Evolutionary conservation across 2,797 vertebrate genomes (phyloP), one percentile per base, ranked within the genome.

Genomic region (Cynodonichthys magdalenae): DNA sequence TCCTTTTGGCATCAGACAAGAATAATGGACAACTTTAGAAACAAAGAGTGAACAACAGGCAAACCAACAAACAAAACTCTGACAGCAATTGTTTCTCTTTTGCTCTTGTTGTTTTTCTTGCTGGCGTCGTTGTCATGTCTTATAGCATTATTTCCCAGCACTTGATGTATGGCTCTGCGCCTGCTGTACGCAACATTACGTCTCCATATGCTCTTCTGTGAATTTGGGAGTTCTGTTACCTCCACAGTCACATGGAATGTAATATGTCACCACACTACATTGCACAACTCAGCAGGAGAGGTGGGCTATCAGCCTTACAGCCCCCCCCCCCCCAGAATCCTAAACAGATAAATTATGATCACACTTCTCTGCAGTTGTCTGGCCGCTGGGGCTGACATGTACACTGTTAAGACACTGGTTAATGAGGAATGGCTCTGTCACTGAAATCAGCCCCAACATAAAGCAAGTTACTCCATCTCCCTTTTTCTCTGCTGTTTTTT

Each of bases 331-430:
- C 52, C 72, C 29, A 58, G 77, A 86, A 71, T 85, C 84, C 75
- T 83, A 80, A 87, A 88, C 53, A 86, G 88, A 89, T 92, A 81
- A 90, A 90, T 87, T 86, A 88, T 84, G 75, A 88, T 88, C 79
- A 66, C 75, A 73, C 82, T 76, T 56, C 69, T 70, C 68, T 82
- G 80, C 75, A 69, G 74, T 88, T 86, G 87, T 84, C 81, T 86
- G 79, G 76, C 84, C 67, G 69, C 80, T 78, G 72, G 78, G 74
- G 72, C 80, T 88, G 84, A 87, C 86, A 82, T 83, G 82, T 82
- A 86, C 83, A 86, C 84, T 78, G 84, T 83, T 87, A 88, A 89
- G 82, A 83, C 74, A 72, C 65, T 74, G 79, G 80, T 74, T 90
- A 88, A 89, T 91, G 87, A 91, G 86, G 79, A 84, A 89, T 90